Evolutionary conservation across 2,113 vertebrate genomes (phyloP), one percentile per base, ranked within the genome.

Genomic region (Laticauda laticaudata): DNA sequence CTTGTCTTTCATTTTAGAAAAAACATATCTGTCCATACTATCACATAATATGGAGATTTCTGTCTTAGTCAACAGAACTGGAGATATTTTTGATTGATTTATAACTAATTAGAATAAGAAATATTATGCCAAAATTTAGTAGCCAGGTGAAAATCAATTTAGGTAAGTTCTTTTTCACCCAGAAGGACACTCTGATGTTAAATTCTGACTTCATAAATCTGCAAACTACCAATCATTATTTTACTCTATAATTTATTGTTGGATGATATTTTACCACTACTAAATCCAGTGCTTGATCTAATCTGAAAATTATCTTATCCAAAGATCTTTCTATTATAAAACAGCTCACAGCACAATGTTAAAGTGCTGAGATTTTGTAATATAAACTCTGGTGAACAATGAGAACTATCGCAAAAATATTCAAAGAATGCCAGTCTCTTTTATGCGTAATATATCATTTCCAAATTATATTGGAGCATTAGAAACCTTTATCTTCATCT

Each of bases 381-480:
- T 90, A 55, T 93, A 94, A 96, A 92, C 93, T 92, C 26, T 93
- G 89, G 20, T 87, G 94, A 89, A 94, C 39, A 91, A 9, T 89
- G 51, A 14, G 1, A 86, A 89, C 87, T 90, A 89, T 90, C 89
- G 94, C 11, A 48, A 93, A 95, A 94, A 93, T 45, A 54, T 87
- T 93, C 87, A 57, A 64, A 45, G 56, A 94, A 93, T 94, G 90
- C 34, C 48, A 93, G 2, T 94, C 0, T 0, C 92, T 96, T 93
- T 94, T 95, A 26, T 93, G 45, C 18, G 39, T 87, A 92, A 94
- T 94, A 1, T 93, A 92, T 93, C 21, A 95, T 91, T 92, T 21
- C 0, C 55, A 93, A 90, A 87, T 94, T 93, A 54, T 91, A 55
- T 1, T 90, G 51, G 54, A 85, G n/a, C 51, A 14, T n/a, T 34